Conservation (phyloP, 2,888 invertebrate genomes). For the Nemoura dubitans region DNA sequence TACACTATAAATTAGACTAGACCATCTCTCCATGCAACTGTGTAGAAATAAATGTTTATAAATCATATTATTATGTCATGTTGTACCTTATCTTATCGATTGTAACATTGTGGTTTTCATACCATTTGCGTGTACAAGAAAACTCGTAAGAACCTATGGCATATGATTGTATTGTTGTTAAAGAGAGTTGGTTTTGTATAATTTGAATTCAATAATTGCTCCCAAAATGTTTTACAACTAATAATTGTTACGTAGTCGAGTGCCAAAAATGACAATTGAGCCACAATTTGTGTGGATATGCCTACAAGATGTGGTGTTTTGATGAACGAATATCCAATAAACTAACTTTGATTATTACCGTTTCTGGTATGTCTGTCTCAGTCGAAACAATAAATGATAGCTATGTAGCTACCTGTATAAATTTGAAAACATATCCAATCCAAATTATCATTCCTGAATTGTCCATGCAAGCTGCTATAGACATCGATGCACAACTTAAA, state of each 20-base stretch:
- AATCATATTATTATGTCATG: slow-evolving; percentile 5
- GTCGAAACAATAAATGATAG: too few species aligned
- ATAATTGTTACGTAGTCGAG: slow-evolving; percentile 35
- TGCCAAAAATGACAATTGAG: slow-evolving; percentile 37
- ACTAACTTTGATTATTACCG: slow-evolving; percentile 23
- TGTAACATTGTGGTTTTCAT: not conserved
- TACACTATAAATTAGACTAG: slow-evolving; percentile 30
- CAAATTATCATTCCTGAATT: not conserved
- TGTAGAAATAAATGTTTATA: slow-evolving; percentile 22
- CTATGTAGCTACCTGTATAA: too few species aligned
- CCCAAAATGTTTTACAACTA: slow-evolving; percentile 8
- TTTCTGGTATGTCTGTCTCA: not conserved
- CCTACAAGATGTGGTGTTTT: not conserved
- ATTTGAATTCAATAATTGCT: slow-evolving; percentile 33
- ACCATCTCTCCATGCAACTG: slow-evolving; percentile 31
- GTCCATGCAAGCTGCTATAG: too few species aligned
- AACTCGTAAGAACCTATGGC: too few species aligned
- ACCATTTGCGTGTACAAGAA: slow-evolving; percentile 7
- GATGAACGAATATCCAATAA: slow-evolving; percentile 34
- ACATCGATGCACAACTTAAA: too few species aligned
- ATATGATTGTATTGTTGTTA: not conserved
- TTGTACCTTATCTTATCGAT: slow-evolving; percentile 18
- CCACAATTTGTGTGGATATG: slow-evolving; percentile 1
- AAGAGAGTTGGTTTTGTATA: slow-evolving; percentile 38
- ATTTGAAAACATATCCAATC: not conserved